Base-by-base conservation (phyloP, 2,797 vertebrate genomes). In the Alexandromys oeconomus region DNA sequence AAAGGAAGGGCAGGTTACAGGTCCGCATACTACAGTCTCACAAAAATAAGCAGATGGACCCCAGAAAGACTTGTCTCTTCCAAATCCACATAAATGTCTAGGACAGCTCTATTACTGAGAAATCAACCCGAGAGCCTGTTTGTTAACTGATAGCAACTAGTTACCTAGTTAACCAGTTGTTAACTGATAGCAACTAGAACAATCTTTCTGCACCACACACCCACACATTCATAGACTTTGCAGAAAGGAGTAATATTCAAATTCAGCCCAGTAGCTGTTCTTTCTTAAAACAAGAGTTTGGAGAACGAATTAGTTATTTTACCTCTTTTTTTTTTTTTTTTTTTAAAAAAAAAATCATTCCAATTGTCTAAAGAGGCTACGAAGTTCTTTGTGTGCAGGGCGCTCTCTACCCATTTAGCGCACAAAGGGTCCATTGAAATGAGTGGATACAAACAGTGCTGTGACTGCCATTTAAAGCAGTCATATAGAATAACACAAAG, bases 201-300 rank as follows among this genome's bases (percentile, higher is more conserved):
- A 94, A 74, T 27, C 46, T 21, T 90, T 78, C 3, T 94, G 34
- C 27, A 43, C 34, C 37, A 51, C 29, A 86, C 11, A 61, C 5
- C 29, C 57, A 89, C 29, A 65, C 14, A 87, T 5, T 57, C 37
- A 87, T 15, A 94, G 3, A 91, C 25, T 90, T 61, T 91, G n/a
- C 21, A 93, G 34, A 82, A 69, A 63, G n/a, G 2, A 31, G 2
- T 82, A 92, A 54, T 73, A 65, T 76, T 79, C 85, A 93, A 92
- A 95, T 95, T 92, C 29, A 95, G 40, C n/a, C 77, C 89, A 92
- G 46, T 51, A 91, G 57, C 29, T 76, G 67, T 57, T 95, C 23
- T 82, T 95, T 85, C 76, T 92, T 90, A 90, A 95, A 96, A 84
- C 63, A 96, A 63, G 89, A 95, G 31, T 77, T 91, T 61, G 76